These are phyloP conservation scores for Pyrrhosoma nymphula DNA, from an alignment of 2,888 invertebrate genomes.

Conservation along the genomic window DNA sequence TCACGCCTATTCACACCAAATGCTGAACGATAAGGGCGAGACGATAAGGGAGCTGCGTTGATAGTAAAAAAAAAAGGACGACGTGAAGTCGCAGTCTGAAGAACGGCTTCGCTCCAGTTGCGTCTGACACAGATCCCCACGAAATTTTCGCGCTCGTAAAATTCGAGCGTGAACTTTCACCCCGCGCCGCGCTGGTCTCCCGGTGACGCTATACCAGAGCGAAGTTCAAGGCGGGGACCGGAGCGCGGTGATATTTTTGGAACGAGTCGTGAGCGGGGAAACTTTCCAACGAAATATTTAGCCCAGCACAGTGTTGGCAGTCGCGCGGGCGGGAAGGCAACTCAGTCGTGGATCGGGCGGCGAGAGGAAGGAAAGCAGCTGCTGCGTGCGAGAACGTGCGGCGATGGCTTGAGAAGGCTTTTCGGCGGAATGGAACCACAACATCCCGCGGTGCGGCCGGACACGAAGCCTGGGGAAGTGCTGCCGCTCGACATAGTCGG, in stretches of 20 bases:
- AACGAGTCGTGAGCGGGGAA: slow-evolving; percentile 14
- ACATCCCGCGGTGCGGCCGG: not conserved
- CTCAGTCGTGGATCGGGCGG: not conserved
- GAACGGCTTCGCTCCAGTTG: not conserved
- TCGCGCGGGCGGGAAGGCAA: not conserved
- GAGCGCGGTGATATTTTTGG: slow-evolving; percentile 8
- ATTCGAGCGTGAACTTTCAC: not conserved
- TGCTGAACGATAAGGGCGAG: too few species aligned
- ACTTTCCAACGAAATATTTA: slow-evolving; percentile 36
- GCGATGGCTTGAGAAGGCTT: not conserved
- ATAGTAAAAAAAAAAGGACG: too few species aligned
- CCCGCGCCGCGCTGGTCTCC: not conserved
- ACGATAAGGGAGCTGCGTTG: too few species aligned
- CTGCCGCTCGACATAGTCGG: slow-evolving; percentile 16
- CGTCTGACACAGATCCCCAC: not conserved
- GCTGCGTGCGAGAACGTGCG: not conserved
- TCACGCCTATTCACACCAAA: too few species aligned
- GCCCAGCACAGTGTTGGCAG: not conserved
- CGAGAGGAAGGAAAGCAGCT: not conserved
- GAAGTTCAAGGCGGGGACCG: slow-evolving; percentile 30
- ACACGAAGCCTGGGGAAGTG: not conserved
- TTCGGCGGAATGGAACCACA: not conserved
- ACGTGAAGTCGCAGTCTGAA: too few species aligned
- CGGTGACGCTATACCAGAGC: not conserved
- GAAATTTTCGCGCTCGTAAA: not conserved